Conservation (phyloP, 2,797 vertebrate genomes). For the Podarcis siculus region DNA sequence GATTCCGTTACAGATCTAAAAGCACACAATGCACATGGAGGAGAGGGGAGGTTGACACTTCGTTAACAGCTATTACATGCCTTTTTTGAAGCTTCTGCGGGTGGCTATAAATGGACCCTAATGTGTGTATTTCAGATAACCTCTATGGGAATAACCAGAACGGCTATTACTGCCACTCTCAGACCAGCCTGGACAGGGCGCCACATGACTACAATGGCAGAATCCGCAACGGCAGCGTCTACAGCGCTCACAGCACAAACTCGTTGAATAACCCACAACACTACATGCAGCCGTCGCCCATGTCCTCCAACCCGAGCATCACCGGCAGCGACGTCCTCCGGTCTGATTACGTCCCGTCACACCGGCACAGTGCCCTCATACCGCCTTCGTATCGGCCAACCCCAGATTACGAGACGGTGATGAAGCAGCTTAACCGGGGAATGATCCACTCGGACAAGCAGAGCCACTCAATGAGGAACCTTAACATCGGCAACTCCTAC, state of each 20-base stretch:
- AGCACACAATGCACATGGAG: background rate
- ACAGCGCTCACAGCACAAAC: conserved; percentile 97
- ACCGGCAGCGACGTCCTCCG: conserved; percentile 92
- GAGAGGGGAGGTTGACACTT: background rate
- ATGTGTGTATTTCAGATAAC: conserved; percentile 85
- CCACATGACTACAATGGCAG: conserved; percentile 89
- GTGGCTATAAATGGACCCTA: conserved; percentile 46
- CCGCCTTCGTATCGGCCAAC: conserved; percentile 97
- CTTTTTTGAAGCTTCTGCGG: background rate
- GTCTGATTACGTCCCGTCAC: conserved; percentile 90
- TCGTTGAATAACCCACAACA: conserved; percentile 95
- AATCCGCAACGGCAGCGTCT: conserved; percentile 94
- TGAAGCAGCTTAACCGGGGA: conserved; percentile 92
- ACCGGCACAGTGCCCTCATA: conserved; percentile 93
- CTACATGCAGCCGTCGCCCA: conserved; percentile 93
- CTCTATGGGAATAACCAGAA: conserved; percentile 96
- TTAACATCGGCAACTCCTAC: conserved; percentile 92
- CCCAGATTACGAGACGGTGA: conserved; percentile 96
- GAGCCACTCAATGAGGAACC: conserved; percentile 95
- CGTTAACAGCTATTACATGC: background rate
- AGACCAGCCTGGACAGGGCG: conserved; percentile 93
- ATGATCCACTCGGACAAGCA: conserved; percentile 86
- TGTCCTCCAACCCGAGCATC: conserved; percentile 98
- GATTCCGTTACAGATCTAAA: background rate
- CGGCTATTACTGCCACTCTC: conserved; percentile 96